Percentiles rank a stretch among this genome's conserved stretches.
phyloP scores from a whole-genome alignment of 2,888 invertebrate genomes.

The Apamea anceps region DNA sequence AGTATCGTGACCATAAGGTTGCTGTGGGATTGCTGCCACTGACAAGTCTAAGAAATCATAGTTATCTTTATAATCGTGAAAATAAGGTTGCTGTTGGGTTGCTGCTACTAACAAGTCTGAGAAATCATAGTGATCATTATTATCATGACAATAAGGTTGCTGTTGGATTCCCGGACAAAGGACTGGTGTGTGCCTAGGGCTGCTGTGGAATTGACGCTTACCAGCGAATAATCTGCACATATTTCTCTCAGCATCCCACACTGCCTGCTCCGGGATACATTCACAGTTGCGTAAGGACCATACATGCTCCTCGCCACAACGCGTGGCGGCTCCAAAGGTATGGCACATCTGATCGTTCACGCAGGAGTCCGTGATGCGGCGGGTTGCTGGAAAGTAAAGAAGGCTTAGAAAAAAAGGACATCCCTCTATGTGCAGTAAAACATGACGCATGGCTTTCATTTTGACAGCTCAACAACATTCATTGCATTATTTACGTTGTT shows the following conservation, averaged over 20 bases:
- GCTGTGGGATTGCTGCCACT: not conserved
- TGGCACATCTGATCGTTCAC: conserved; percentile 77
- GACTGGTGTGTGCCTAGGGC: not conserved
- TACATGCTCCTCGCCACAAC: conserved; percentile 73
- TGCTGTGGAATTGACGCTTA: conserved; percentile 60
- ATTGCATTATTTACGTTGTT: too few relatives aligned
- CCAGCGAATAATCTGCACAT: conserved; percentile 83
- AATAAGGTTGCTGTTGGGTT: too few relatives aligned
- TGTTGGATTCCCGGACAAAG: not conserved
- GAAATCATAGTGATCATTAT: not conserved
- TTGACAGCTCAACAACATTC: too few relatives aligned
- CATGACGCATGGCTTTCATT: not conserved
- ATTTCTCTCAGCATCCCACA: conserved; percentile 76
- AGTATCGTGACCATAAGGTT: not conserved
- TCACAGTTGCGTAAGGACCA: conserved; percentile 78
- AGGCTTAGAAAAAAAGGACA: not conserved
- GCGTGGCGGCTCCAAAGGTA: conserved; percentile 80
- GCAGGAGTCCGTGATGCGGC: conserved; percentile 79
- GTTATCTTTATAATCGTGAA: too few relatives aligned
- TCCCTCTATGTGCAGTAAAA: not conserved
- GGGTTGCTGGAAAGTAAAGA: conserved; percentile 73
- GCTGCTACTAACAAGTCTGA: too few relatives aligned
- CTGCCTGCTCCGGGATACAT: conserved; percentile 76
- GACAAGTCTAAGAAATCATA: too few relatives aligned
- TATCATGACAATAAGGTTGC: not conserved